Conservation (phyloP, 1,140 invertebrate species). For the Drosophila watanabei region DNA sequence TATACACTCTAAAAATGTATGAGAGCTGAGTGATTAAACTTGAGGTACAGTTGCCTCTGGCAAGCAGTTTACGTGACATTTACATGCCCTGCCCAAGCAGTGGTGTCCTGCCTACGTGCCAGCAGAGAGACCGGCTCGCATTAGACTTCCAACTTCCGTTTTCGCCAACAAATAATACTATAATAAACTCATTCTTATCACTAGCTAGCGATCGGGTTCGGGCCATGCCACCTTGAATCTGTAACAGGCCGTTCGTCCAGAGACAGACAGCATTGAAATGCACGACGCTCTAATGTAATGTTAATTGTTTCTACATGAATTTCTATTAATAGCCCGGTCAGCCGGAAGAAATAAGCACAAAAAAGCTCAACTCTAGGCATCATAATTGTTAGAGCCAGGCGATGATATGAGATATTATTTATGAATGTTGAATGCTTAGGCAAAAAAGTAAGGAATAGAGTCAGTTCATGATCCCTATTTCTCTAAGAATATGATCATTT, state of each 20-base stretch:
- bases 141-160: slow-evolving; percentile 38
- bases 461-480: not conserved
- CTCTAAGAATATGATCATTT: no score
- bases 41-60: slow-evolving; percentile 6
- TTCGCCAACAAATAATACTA: slow-evolving; percentile 36
- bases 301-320: slow-evolving; percentile 62
- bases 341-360: slow-evolving; percentile 59
- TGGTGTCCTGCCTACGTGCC: slow-evolving; percentile 1
- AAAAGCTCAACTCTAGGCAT: not conserved
- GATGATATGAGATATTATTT: not conserved
- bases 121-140: not conserved
- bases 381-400: not conserved
- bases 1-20: no score
- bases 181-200: slow-evolving; percentile 40
- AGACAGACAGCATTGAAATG: slow-evolving; percentile 52
- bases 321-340: slow-evolving; percentile 64
- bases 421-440: no score
- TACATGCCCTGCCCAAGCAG: slow-evolving; percentile 1
- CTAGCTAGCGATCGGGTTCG: slow-evolving; percentile 14
- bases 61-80: slow-evolving; percentile 14
- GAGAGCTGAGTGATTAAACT: no score
- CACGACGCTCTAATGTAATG: slow-evolving; percentile 58
- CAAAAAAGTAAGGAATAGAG: not conserved
- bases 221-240: slow-evolving; percentile 64
- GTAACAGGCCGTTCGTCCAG: slow-evolving; percentile 58